A percentile compares a stretch with the other conserved stretches of the same genome.
These are phyloP conservation scores for Oophaga pumilio DNA, from an alignment of 2,113 vertebrate genomes.

Conservation along the genomic window DNA sequence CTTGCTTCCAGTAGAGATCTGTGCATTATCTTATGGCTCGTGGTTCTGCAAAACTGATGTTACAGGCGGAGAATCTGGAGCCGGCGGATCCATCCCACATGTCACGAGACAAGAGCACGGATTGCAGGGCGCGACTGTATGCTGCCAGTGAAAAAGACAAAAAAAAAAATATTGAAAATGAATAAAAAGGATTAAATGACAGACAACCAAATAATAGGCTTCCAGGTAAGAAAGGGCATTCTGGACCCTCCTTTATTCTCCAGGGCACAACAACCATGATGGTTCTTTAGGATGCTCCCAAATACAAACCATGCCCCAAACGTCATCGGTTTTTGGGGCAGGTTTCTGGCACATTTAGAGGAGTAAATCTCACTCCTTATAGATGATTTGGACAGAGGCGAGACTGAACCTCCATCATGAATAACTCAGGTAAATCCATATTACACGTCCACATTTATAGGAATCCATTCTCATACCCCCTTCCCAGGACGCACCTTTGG, in stretches of 20 bases:
- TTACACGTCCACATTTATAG: not conserved
- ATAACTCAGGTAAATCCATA: not conserved
- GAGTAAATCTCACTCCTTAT: too few relatives aligned
- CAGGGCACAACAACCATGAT: too few relatives aligned
- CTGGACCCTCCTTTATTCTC: too few relatives aligned
- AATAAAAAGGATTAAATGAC: not conserved
- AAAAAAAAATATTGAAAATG: not conserved
- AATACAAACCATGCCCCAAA: too few relatives aligned
- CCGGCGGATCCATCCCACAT: slow-evolving; percentile 55
- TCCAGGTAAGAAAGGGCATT: too few relatives aligned
- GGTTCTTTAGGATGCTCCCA: too few relatives aligned
- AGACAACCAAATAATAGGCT: not conserved
- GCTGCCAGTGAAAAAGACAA: slow-evolving; percentile 67
- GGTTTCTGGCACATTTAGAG: too few relatives aligned
- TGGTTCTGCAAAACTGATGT: slow-evolving; percentile 62
- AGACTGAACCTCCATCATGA: too few relatives aligned
- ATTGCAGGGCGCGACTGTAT: slow-evolving; percentile 79
- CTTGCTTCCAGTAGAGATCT: not conserved
- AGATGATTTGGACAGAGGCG: too few relatives aligned
- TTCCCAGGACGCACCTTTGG: slow-evolving; percentile 72
- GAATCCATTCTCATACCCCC: not conserved
- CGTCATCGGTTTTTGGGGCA: too few relatives aligned
- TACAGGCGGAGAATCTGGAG: slow-evolving; percentile 60
- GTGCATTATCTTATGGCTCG: not conserved
- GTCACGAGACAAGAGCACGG: slow-evolving; percentile 76